phyloP scores from a whole-genome alignment of 2,888 invertebrate genomes.

The Cacoxenus indagator region DNA sequence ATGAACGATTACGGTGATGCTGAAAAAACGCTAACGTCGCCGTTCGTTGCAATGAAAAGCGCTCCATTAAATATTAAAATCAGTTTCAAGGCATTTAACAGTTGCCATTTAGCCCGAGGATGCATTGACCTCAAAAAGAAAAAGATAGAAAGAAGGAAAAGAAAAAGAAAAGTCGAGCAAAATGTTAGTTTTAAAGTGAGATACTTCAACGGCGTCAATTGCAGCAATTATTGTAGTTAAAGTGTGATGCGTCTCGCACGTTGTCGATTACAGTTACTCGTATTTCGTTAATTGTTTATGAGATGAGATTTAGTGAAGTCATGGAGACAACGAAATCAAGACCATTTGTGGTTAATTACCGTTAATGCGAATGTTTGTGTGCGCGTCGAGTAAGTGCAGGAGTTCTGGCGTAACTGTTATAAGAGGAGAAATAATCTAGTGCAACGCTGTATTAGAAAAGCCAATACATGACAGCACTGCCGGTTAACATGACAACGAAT shows the following conservation, averaged over 20 bases:
- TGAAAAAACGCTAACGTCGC: no score
- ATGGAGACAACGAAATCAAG: slow-evolving; percentile 1
- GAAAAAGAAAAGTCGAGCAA: not conserved
- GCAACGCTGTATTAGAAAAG: not conserved
- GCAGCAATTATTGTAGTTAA: no score
- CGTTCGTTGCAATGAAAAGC: slow-evolving; percentile 42
- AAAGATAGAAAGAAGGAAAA: slow-evolving; percentile 22
- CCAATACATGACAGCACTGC: no score
- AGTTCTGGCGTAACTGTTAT: no score
- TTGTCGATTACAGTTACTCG: no score
- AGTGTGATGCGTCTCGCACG: no score
- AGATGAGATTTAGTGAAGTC: not conserved
- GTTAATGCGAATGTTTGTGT: no score
- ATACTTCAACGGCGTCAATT: no score
- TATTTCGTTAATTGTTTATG: no score
- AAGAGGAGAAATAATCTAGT: not conserved
- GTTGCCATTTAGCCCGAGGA: slow-evolving; percentile 46
- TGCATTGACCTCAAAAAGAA: slow-evolving; percentile 56
- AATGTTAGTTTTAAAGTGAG: no score
- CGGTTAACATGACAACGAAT: not conserved
- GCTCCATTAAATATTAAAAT: slow-evolving; percentile 59
- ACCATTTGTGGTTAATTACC: slow-evolving; percentile 1
- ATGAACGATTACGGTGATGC: not conserved
- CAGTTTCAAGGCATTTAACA: slow-evolving; percentile 45
- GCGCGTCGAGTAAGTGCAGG: no score